Evolutionary conservation across 2,888 invertebrate species (phyloP).

Genomic region (Synanthedon andrenaeformis): DNA sequence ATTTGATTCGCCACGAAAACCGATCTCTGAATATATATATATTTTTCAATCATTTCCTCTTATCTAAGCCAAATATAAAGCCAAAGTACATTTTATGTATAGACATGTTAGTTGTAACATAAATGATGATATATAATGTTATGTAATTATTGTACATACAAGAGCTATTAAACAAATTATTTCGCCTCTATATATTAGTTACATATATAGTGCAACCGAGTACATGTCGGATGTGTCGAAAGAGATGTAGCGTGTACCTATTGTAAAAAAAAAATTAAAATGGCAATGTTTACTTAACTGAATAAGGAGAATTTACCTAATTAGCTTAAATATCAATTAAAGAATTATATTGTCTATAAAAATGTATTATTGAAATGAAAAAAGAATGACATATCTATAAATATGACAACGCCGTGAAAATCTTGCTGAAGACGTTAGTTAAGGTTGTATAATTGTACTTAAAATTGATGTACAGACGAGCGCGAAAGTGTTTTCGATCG

Average conservation of each 20-base stretch:
- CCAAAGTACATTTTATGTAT: slow-evolving; percentile 45
- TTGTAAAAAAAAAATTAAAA: not conserved
- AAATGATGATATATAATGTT: slow-evolving; percentile 8
- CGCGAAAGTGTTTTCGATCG: slow-evolving; percentile 11
- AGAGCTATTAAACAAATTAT: slow-evolving; percentile 2
- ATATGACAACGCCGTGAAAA: slow-evolving; percentile 12
- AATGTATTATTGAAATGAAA: slow-evolving; percentile 6
- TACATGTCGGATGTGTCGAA: not conserved
- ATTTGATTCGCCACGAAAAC: not conserved
- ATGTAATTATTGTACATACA: slow-evolving; percentile 9
- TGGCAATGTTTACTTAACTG: not conserved
- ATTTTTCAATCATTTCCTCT: slow-evolving; percentile 24
- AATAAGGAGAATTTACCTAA: not conserved
- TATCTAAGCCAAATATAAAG: slow-evolving; percentile 57
- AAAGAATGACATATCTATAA: slow-evolving; percentile 46
- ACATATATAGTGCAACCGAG: too few relatives aligned
- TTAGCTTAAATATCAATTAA: slow-evolving; percentile 3
- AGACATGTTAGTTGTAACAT: slow-evolving; percentile 17
- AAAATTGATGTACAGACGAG: slow-evolving; percentile 36
- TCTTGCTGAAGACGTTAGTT: slow-evolving; percentile 14
- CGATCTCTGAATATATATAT: not conserved
- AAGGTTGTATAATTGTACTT: slow-evolving; percentile 18
- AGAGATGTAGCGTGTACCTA: not conserved
- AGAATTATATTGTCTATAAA: slow-evolving; percentile 7
- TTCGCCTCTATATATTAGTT: not conserved